Evolutionary conservation across 2,888 invertebrate species (phyloP).

Genomic region (Eumerus sabulonum): DNA sequence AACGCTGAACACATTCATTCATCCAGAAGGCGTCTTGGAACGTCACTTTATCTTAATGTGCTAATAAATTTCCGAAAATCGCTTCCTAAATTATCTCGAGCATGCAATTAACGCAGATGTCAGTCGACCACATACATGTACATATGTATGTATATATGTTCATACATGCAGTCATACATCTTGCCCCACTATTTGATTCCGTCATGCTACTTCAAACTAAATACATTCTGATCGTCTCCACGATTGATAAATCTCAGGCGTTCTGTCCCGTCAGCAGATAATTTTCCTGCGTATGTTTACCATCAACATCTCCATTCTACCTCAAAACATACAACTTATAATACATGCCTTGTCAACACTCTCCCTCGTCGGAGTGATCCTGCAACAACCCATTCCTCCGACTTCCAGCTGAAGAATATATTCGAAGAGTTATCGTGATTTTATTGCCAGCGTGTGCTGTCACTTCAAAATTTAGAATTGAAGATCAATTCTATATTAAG

Average conservation of each 20-base stretch:
- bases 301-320: constrained; percentile 34
- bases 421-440: constrained; percentile 57
- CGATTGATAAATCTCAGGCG: constrained; percentile 53
- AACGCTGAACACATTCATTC: constrained; percentile 34
- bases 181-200: background rate
- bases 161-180: too few species aligned
- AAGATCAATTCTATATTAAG: constrained; percentile 30
- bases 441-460: constrained; percentile 67
- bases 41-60: constrained; percentile 67
- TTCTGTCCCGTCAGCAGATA: constrained; percentile 49
- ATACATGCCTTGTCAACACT: constrained; percentile 62
- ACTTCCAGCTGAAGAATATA: constrained; percentile 30
- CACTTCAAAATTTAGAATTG: constrained; percentile 36
- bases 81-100: constrained; percentile 64
- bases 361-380: constrained; percentile 1
- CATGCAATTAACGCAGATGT: constrained; percentile 67
- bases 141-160: too few species aligned
- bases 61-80: constrained; percentile 66
- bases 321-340: constrained; percentile 51
- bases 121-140: too few species aligned
- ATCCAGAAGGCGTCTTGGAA: constrained; percentile 42
- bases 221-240: constrained; percentile 34
- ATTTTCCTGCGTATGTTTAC: constrained; percentile 25
- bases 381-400: constrained; percentile 21
- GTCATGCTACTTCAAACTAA: constrained; percentile 31